Evolutionary conservation across 2,113 vertebrate genomes (phyloP).

Genomic region (Rhabdomys dilectus): DNA sequence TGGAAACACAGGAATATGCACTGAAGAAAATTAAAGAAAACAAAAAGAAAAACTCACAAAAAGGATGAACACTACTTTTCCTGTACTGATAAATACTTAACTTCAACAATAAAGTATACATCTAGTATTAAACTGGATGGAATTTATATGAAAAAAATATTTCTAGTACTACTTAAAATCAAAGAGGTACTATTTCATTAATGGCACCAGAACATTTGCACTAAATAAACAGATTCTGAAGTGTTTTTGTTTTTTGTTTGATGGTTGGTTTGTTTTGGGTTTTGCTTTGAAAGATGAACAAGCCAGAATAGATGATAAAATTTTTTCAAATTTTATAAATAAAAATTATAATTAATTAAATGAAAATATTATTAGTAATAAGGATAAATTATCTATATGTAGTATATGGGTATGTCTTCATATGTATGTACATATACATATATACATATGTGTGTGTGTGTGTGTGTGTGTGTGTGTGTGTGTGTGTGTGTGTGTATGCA

Average conservation of each 20-base stretch:
- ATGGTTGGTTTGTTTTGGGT: neutral
- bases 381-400: neutral
- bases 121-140: neutral
- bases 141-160: neutral
- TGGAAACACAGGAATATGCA: neutral
- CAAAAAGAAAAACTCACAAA: neutral
- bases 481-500: too few relatives aligned
- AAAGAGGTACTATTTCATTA: slow-evolving; percentile 14
- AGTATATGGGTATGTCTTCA: neutral
- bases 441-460: neutral
- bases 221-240: neutral
- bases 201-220: neutral
- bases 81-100: neutral
- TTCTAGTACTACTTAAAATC: neutral
- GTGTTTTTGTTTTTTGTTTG: neutral
- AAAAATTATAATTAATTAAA: slow-evolving; percentile 9
- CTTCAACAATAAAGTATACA: neutral
- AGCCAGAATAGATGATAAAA: neutral
- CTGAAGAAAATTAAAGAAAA: neutral
- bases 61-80: neutral
- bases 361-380: neutral
- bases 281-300: neutral
- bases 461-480: too few relatives aligned
- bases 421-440: too few relatives aligned
- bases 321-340: slow-evolving; percentile 3